phyloP scores from a whole-genome alignment of 2,113 vertebrate species.

The Colaptes auratus region DNA sequence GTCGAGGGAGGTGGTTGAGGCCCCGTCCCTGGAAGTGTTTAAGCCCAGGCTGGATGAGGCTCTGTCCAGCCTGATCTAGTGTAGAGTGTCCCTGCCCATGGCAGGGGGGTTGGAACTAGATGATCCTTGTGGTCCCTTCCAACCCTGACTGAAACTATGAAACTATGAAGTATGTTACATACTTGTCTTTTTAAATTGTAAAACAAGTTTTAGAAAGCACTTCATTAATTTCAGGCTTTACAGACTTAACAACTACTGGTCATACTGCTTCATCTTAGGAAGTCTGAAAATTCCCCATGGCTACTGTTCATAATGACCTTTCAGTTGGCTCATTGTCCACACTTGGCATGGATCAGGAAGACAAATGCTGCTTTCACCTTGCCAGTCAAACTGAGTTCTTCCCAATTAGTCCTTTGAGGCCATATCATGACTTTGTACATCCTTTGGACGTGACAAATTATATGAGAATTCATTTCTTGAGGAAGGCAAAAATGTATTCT shows the following conservation, averaged over 20 bases:
- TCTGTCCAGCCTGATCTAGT: no score
- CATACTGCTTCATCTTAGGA: neutral
- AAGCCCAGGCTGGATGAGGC: no score
- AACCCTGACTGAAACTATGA: no score
- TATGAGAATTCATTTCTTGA: neutral
- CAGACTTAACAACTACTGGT: neutral
- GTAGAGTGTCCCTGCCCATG: no score
- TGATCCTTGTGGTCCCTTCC: no score
- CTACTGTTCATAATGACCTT: slow-evolving; percentile 26
- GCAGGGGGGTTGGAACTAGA: no score
- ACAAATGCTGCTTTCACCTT: neutral
- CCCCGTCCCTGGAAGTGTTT: no score
- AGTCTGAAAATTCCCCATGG: neutral
- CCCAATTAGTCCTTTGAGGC: slow-evolving; percentile 34
- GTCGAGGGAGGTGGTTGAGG: no score
- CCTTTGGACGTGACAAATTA: neutral
- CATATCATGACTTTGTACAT: neutral
- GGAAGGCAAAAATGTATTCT: neutral
- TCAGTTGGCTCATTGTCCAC: neutral
- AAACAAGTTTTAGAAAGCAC: neutral
- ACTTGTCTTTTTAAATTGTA: neutral
- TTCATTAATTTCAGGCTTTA: neutral
- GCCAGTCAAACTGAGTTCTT: slow-evolving; percentile 18
- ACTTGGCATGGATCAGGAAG: neutral
- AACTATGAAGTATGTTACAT: neutral